Conservation (phyloP, 2,113 vertebrate genomes). For the Eupsittula cactorum region DNA sequence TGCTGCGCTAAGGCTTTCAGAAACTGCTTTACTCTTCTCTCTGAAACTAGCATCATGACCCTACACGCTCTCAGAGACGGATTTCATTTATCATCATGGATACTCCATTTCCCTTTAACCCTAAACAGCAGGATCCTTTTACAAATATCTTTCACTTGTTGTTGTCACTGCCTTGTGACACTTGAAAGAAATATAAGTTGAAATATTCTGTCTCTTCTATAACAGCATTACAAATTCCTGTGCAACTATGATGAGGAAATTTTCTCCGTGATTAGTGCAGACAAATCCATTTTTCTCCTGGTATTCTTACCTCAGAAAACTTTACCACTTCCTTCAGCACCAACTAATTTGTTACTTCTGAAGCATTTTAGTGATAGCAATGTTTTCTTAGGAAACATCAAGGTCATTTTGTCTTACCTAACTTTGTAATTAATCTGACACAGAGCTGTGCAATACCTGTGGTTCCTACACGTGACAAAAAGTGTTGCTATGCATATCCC, state of each 20-base stretch:
- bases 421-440: not conserved
- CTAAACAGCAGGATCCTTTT: not conserved
- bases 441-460: not conserved
- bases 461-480: not conserved
- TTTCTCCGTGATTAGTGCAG: not conserved
- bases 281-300: not conserved
- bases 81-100: not conserved
- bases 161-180: not conserved
- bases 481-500: accelerated
- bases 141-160: not conserved
- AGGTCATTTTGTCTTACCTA: not conserved
- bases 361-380: not conserved
- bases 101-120: not conserved
- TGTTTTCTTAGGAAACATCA: not conserved
- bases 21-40: not conserved
- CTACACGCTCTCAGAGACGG: accelerated
- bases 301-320: not conserved
- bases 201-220: not conserved
- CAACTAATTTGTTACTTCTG: not conserved
- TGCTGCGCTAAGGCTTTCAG: not conserved
- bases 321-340: not conserved
- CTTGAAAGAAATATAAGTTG: not conserved
- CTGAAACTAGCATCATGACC: not conserved
- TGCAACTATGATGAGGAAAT: not conserved
- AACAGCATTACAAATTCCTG: not conserved